These are phyloP conservation scores for Eupithecia abbreviata DNA, from an alignment of 2,888 invertebrate species.

Conservation along the genomic window DNA sequence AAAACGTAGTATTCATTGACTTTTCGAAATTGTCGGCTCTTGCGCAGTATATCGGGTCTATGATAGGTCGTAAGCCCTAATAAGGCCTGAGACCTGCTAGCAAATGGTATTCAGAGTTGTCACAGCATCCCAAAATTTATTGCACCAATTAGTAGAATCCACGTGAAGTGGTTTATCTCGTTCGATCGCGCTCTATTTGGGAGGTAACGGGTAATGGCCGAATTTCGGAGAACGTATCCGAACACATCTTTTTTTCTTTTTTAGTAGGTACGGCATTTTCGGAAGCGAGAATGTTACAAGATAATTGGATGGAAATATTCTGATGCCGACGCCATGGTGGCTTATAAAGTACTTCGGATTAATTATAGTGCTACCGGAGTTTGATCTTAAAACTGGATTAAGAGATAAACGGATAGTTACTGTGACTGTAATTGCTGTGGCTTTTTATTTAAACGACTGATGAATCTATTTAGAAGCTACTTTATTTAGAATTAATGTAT, in stretches of 20 bases:
- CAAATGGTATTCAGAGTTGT: slow-evolving; percentile 68
- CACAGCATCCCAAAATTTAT: slow-evolving; percentile 77
- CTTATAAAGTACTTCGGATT: slow-evolving; percentile 71
- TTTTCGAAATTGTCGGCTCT: not conserved
- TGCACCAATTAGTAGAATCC: slow-evolving; percentile 81
- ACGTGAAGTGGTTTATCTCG: slow-evolving; percentile 76
- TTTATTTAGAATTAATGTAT: slow-evolving; percentile 35
- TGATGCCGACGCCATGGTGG: slow-evolving; percentile 65
- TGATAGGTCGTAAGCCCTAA: slow-evolving; percentile 63
- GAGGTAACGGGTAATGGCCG: slow-evolving; percentile 80
- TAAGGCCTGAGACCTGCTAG: slow-evolving; percentile 57
- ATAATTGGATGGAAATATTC: slow-evolving; percentile 80
- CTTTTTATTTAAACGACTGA: slow-evolving; percentile 44
- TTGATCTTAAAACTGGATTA: slow-evolving; percentile 59
- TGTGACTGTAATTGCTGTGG: slow-evolving; percentile 49
- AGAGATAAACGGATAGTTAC: slow-evolving; percentile 54
- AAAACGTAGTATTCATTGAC: not conserved
- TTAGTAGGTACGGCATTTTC: slow-evolving; percentile 60
- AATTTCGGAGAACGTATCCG: slow-evolving; percentile 74
- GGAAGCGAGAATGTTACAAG: slow-evolving; percentile 82
- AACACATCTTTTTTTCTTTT: slow-evolving; percentile 61
- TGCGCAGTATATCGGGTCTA: slow-evolving; percentile 40
- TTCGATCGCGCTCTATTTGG: slow-evolving; percentile 80
- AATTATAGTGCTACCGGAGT: slow-evolving; percentile 67
- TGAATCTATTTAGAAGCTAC: slow-evolving; percentile 41